Evolutionary conservation across 2,113 vertebrate species (phyloP).

Genomic region (Oreochromis aureus): DNA sequence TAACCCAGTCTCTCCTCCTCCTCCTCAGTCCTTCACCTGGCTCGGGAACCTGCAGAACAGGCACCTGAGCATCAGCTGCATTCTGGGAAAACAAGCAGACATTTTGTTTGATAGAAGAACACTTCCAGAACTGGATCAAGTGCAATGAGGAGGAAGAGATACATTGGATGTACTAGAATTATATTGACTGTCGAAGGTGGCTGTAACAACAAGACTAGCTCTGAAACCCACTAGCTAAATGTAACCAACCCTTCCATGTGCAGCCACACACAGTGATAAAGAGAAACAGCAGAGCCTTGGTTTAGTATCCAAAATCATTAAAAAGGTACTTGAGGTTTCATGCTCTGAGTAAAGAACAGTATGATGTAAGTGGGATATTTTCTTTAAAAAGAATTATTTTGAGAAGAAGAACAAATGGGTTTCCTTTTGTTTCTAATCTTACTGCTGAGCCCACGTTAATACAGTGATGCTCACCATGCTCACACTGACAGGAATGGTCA

Average conservation of each 20-base stretch:
- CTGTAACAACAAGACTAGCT: neutral
- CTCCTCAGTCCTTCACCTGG: conserved; percentile 27
- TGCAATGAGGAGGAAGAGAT: neutral
- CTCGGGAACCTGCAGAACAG: conserved; percentile 51
- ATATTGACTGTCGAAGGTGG: neutral
- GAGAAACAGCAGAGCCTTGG: neutral
- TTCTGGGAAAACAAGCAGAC: conserved; percentile 3
- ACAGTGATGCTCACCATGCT: neutral
- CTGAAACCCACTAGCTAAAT: neutral
- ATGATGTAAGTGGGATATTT: fast-evolving
- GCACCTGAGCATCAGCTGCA: neutral
- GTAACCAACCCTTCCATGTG: neutral
- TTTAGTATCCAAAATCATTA: neutral
- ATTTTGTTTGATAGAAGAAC: neutral
- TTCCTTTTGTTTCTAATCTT: too few species aligned
- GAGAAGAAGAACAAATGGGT: neutral
- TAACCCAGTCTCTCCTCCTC: too few species aligned
- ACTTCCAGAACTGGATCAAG: neutral
- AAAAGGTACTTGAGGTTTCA: neutral
- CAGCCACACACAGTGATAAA: neutral
- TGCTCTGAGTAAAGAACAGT: neutral
- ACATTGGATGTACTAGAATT: neutral
- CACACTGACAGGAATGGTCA: conserved; percentile 29
- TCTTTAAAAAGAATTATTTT: fast-evolving
- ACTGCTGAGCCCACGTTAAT: neutral